Conservation (phyloP, 2,113 vertebrate species). For the Poicephalus gulielmi region DNA sequence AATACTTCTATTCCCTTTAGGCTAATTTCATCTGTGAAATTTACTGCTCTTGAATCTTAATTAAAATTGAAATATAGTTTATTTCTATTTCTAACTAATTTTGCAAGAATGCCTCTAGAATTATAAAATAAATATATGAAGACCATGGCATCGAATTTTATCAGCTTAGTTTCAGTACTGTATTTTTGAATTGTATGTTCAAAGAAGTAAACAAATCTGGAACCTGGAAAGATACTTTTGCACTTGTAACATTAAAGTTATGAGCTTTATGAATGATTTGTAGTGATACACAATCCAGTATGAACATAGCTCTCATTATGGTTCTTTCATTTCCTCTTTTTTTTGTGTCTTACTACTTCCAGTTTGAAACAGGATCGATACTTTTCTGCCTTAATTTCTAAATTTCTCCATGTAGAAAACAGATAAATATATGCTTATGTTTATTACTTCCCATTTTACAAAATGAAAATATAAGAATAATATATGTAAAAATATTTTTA, state of each 20-base stretch:
- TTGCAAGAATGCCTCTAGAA: background rate
- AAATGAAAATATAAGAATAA: background rate
- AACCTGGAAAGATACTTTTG: background rate
- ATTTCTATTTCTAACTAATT: background rate
- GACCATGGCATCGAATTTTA: background rate
- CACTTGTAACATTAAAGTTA: background rate
- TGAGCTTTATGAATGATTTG: background rate
- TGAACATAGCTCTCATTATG: background rate
- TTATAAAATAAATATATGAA: background rate
- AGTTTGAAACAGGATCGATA: background rate
- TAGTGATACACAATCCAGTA: background rate
- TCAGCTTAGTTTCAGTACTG: background rate
- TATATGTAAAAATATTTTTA: background rate
- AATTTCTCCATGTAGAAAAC: background rate
- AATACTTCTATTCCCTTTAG: background rate
- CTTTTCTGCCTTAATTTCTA: background rate
- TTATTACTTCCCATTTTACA: background rate
- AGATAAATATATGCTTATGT: background rate
- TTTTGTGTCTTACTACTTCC: background rate
- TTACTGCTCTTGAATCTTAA: background rate
- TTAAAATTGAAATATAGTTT: background rate
- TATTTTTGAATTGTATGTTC: background rate
- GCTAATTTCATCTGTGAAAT: background rate
- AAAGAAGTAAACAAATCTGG: background rate
- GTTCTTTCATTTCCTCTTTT: background rate